Conservation (phyloP, 2,888 invertebrate genomes). For the Pseudococcus viburni region DNA sequence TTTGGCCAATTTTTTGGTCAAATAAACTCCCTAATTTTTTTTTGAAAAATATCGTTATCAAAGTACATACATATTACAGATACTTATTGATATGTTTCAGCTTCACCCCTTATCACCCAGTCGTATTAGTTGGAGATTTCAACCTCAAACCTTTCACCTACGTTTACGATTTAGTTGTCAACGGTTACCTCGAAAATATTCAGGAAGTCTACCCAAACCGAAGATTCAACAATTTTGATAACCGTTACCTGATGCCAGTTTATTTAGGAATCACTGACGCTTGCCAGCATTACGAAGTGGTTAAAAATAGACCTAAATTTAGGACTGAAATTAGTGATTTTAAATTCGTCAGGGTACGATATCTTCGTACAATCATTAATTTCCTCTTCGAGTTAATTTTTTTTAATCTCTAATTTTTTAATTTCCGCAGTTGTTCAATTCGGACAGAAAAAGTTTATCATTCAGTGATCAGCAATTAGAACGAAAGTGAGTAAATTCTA, state of each 20-base stretch:
- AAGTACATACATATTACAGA: no score
- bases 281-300: slow-evolving; percentile 71
- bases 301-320: slow-evolving; percentile 13
- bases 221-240: slow-evolving; percentile 26
- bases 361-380: background rate
- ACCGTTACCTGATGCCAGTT: slow-evolving; percentile 70
- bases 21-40: no score
- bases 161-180: slow-evolving; percentile 69
- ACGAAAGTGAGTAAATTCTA: slow-evolving; percentile 9
- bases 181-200: slow-evolving; percentile 67
- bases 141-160: slow-evolving; percentile 83
- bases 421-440: slow-evolving; percentile 38
- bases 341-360: slow-evolving; percentile 49
- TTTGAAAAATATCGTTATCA: no score
- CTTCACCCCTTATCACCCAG: slow-evolving; percentile 76
- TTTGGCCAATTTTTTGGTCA: no score
- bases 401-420: background rate
- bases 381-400: background rate
- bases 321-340: slow-evolving; percentile 53
- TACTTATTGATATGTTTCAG: slow-evolving; percentile 19
- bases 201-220: background rate
- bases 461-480: background rate
- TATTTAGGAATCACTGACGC: slow-evolving; percentile 72
- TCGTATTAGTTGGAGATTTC: slow-evolving; percentile 93
- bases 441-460: slow-evolving; percentile 54